Conservation (phyloP, 2,888 invertebrate species). For the Cataglyphis rosenhaueri region DNA sequence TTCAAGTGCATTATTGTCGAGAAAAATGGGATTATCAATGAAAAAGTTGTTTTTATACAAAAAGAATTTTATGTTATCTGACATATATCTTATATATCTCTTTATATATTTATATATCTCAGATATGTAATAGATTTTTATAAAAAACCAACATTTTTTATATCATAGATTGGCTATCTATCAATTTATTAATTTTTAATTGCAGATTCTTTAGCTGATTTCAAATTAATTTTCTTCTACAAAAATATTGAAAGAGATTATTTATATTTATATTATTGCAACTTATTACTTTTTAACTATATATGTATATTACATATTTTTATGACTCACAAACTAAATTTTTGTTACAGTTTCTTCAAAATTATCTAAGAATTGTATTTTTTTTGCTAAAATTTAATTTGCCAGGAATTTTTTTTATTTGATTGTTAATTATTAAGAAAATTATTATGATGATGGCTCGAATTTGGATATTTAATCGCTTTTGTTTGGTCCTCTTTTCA, state of each 20-base stretch:
- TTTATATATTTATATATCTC: neutral
- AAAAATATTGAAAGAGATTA: neutral
- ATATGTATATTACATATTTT: neutral
- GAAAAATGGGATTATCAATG: slow-evolving; percentile 9
- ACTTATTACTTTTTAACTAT: slow-evolving; percentile 10
- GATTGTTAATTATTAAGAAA: neutral
- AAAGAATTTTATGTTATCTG: neutral
- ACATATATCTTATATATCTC: neutral
- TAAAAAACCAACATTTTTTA: neutral
- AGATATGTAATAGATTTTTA: slow-evolving; percentile 10
- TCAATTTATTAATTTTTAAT: neutral
- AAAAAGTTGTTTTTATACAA: neutral
- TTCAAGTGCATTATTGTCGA: neutral
- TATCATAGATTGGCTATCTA: neutral
- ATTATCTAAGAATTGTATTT: slow-evolving; percentile 9
- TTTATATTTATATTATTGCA: neutral
- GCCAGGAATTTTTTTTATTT: neutral
- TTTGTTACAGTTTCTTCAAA: slow-evolving; percentile 2
- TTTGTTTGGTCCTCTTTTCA: neutral
- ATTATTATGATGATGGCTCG: neutral
- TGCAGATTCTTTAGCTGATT: neutral
- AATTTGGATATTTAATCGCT: slow-evolving; percentile 1
- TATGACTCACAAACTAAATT: neutral
- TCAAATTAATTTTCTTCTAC: neutral
- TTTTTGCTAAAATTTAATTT: neutral